A percentile compares a stretch with the other conserved stretches of the same genome.
Conservation (phyloP, 2,797 vertebrate species). For the Danio choprae region DNA sequence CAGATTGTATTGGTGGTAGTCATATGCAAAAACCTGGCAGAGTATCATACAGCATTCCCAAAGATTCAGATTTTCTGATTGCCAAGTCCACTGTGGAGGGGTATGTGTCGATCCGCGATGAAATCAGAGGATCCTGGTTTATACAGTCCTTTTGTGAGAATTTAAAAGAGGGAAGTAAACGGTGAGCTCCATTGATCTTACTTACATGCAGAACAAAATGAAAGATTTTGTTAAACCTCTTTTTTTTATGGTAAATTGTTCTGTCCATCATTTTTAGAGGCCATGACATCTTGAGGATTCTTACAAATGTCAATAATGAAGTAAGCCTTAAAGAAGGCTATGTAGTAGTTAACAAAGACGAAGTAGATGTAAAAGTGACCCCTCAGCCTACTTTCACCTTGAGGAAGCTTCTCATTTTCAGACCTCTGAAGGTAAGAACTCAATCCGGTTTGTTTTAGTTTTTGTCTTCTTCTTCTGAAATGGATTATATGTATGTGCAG, state of each 20-base stretch:
- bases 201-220: background rate
- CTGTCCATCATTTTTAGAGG: slow-evolving; percentile 53
- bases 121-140: slow-evolving; percentile 78
- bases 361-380: slow-evolving; percentile 59
- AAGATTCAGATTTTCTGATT: slow-evolving; percentile 83
- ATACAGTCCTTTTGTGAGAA: slow-evolving; percentile 83
- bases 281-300: slow-evolving; percentile 66
- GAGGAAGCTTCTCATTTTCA: slow-evolving; percentile 68
- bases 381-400: slow-evolving; percentile 65
- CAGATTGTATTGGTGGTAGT: background rate
- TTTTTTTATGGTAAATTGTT: background rate
- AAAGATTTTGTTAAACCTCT: background rate
- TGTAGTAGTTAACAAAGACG: rapidly evolving
- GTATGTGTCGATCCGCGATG: slow-evolving; percentile 63
- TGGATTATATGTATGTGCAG: background rate
- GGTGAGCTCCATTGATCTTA: slow-evolving; percentile 69
- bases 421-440: background rate
- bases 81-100: slow-evolving; percentile 82
- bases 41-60: slow-evolving; percentile 60
- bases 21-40: background rate
- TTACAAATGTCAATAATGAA: slow-evolving; percentile 62
- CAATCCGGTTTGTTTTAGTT: too few species aligned
- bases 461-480: background rate
- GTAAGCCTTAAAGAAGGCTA: slow-evolving; percentile 60
- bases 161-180: slow-evolving; percentile 74